phyloP scores from a whole-genome alignment of 2,113 vertebrate species.

The Rhabdomys dilectus region DNA sequence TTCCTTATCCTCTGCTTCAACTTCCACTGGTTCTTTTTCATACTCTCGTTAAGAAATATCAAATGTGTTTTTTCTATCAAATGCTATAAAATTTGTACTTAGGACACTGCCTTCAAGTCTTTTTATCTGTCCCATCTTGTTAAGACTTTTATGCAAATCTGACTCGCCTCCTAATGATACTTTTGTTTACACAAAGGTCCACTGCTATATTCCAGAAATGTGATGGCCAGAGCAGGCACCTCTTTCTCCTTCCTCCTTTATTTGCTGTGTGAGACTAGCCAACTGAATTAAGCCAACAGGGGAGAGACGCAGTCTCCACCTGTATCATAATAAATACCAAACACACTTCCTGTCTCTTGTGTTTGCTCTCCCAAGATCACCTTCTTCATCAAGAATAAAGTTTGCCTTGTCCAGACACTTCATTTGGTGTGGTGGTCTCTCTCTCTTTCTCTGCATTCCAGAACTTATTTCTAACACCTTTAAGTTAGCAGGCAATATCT shows the following conservation, averaged over 20 bases:
- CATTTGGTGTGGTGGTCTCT: not conserved
- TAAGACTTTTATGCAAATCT: not conserved
- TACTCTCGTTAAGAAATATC: not conserved
- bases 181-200: not conserved
- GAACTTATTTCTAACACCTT: not conserved
- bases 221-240: not conserved
- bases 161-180: not conserved
- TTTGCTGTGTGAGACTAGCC: not conserved
- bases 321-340: not conserved
- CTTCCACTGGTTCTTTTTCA: not conserved
- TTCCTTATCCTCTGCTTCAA: not conserved
- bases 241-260: not conserved
- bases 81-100: not conserved
- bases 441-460: not conserved
- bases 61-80: not conserved
- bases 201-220: not conserved
- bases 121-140: not conserved
- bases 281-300: not conserved
- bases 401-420: not conserved
- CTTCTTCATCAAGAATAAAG: not conserved
- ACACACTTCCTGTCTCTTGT: not conserved
- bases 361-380: not conserved
- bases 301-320: not conserved
- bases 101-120: not conserved
- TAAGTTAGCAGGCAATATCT: not conserved